Conservation (phyloP, 2,797 vertebrate genomes). For the Lerista edwardsae region DNA sequence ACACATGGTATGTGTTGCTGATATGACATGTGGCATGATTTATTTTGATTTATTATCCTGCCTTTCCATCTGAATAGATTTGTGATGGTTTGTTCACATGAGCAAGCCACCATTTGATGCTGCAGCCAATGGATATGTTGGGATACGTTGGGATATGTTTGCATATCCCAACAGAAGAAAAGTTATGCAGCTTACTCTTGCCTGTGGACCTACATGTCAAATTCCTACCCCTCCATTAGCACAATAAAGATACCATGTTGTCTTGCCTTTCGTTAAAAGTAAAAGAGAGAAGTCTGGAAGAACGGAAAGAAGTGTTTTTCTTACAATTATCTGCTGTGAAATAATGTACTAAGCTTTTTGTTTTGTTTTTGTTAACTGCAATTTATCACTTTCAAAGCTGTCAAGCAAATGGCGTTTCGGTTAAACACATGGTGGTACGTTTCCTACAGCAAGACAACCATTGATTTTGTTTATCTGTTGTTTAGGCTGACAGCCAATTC, state of each 20-base stretch:
- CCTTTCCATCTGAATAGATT: background rate
- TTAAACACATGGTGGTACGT: slow-evolving; percentile 49
- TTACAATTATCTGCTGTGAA: slow-evolving; percentile 38
- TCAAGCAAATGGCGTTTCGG: slow-evolving; percentile 47
- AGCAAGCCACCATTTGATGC: background rate
- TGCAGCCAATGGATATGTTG: too few relatives aligned
- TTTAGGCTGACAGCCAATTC: slow-evolving; percentile 37
- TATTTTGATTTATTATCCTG: too few relatives aligned
- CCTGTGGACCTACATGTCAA: background rate
- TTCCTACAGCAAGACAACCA: slow-evolving; percentile 38
- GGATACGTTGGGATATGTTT: too few relatives aligned
- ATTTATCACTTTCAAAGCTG: slow-evolving; percentile 56
- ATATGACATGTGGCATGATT: background rate
- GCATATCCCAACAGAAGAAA: too few relatives aligned
- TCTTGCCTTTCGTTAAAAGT: background rate
- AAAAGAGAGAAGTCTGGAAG: slow-evolving; percentile 22
- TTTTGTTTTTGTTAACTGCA: slow-evolving; percentile 57
- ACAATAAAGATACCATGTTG: background rate
- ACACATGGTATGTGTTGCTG: background rate
- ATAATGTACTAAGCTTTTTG: slow-evolving; percentile 30
- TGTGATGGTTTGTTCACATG: background rate
- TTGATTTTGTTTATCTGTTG: slow-evolving; percentile 50
- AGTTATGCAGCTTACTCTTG: background rate
- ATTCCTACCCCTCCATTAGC: background rate
- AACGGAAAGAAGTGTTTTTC: slow-evolving; percentile 54